These are phyloP conservation scores for Acanthaster planci DNA, from an alignment of 35 echinoderm and acorn worm species.

Conservation along the genomic window DNA sequence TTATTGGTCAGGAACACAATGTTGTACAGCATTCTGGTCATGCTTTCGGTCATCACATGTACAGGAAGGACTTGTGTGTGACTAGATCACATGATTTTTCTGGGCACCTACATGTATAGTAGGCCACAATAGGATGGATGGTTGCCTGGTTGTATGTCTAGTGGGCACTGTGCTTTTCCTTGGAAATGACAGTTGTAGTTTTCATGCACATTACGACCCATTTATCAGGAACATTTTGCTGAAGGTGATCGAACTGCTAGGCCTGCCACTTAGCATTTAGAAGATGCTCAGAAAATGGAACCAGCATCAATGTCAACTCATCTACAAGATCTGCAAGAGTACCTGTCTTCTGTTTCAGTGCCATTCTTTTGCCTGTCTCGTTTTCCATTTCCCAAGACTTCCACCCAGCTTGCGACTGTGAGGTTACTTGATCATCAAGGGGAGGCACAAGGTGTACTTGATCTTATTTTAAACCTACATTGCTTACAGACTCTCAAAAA, in stretches of 20 bases:
- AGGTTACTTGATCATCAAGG: too few species aligned
- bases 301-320: slow-evolving; percentile 12
- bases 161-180: slow-evolving; percentile 67
- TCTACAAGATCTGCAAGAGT: slow-evolving; percentile 33
- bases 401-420: slow-evolving; percentile 25
- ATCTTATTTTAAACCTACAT: too few species aligned
- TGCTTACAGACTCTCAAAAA: background rate
- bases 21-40: slow-evolving; percentile 62
- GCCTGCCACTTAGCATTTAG: slow-evolving; percentile 57
- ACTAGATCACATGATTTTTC: slow-evolving; percentile 11
- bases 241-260: slow-evolving; percentile 24
- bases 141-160: slow-evolving; percentile 63
- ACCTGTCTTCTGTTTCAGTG: slow-evolving; percentile 25
- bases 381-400: slow-evolving; percentile 47
- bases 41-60: slow-evolving; percentile 52
- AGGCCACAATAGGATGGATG: slow-evolving; percentile 65
- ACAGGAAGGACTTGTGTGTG: slow-evolving; percentile 35
- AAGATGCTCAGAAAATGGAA: slow-evolving; percentile 59
- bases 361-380: slow-evolving; percentile 29
- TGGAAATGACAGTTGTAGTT: slow-evolving; percentile 73
- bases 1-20: slow-evolving; percentile 18
- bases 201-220: slow-evolving; percentile 62
- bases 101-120: slow-evolving; percentile 36
- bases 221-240: slow-evolving; percentile 25
- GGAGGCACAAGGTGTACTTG: too few species aligned